These are phyloP conservation scores for Polydrusus cervinus DNA, from an alignment of 2,888 invertebrate genomes.

Conservation along the genomic window DNA sequence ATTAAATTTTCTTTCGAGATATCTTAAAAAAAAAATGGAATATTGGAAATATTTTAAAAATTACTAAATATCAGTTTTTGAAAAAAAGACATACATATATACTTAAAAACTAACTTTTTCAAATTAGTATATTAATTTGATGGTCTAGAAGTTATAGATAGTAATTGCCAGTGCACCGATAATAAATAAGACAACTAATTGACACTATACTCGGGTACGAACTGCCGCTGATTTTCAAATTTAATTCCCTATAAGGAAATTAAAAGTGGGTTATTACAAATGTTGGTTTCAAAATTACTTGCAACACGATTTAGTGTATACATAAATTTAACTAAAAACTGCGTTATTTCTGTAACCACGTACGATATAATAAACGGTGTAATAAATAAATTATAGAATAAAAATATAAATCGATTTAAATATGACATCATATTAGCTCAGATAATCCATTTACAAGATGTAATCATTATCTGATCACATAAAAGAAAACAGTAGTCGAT, in stretches of 20 bases:
- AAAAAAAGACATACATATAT: too few species aligned
- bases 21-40: too few species aligned
- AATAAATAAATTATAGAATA: neutral
- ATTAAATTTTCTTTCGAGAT: too few species aligned
- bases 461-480: too few species aligned
- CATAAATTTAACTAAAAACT: neutral
- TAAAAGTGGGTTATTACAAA: conserved; percentile 14
- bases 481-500: too few species aligned
- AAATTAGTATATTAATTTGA: too few species aligned
- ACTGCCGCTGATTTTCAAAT: conserved; percentile 1
- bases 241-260: conserved; percentile 14
- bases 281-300: neutral
- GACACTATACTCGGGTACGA: neutral
- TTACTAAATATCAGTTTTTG: too few species aligned
- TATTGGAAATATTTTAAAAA: too few species aligned
- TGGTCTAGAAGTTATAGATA: too few species aligned
- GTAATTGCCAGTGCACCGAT: neutral
- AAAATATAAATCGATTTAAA: neutral
- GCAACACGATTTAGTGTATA: neutral
- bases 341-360: neutral
- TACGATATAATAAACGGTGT: neutral
- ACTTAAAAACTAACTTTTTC: too few species aligned
- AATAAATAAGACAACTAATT: conserved; percentile 3
- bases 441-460: too few species aligned
- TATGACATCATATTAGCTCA: too few species aligned